A percentile compares a stretch with the other conserved stretches of the same genome.
These are phyloP conservation scores for Australoheros scitulus DNA, from an alignment of 2,113 vertebrate species.

Conservation along the genomic window DNA sequence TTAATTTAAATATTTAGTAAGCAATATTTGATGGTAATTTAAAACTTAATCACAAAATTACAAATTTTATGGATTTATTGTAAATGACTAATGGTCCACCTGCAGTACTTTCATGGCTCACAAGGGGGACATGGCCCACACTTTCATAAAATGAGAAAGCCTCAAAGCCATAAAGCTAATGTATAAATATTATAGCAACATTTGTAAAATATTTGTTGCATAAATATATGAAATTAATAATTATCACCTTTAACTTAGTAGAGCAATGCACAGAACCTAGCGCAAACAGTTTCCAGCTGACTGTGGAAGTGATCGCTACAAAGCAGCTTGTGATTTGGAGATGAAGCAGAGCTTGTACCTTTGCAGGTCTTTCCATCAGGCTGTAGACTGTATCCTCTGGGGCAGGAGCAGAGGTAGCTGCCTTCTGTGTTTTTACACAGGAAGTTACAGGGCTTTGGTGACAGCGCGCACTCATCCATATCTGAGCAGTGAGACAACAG, in stretches of 20 bases:
- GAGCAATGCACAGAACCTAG: neutral
- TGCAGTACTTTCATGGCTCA: neutral
- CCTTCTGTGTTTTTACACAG: conserved; percentile 96
- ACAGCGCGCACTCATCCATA: conserved; percentile 89
- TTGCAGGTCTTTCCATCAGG: conserved; percentile 93
- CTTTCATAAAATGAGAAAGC: neutral
- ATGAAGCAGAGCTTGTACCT: conserved; percentile 76
- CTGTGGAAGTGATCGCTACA: neutral
- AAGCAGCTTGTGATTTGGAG: neutral
- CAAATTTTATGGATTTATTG: neutral
- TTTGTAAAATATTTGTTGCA: neutral
- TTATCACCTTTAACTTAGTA: neutral
- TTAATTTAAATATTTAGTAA: neutral
- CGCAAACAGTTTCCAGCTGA: fast-evolving
- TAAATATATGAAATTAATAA: neutral
- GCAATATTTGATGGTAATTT: neutral
- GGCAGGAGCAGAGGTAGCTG: conserved; percentile 94
- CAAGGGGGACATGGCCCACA: neutral
- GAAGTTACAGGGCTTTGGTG: conserved; percentile 91
- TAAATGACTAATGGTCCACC: neutral
- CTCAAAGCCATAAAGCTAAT: neutral
- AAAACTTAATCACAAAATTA: neutral
- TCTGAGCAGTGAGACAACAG: conserved; percentile 74
- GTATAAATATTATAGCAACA: neutral
- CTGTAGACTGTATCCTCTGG: conserved; percentile 89